Percentiles rank a stretch among this genome's conserved stretches.
Evolutionary conservation across 2,888 invertebrate species (phyloP).

Genomic region (Drosophila infuscata): DNA sequence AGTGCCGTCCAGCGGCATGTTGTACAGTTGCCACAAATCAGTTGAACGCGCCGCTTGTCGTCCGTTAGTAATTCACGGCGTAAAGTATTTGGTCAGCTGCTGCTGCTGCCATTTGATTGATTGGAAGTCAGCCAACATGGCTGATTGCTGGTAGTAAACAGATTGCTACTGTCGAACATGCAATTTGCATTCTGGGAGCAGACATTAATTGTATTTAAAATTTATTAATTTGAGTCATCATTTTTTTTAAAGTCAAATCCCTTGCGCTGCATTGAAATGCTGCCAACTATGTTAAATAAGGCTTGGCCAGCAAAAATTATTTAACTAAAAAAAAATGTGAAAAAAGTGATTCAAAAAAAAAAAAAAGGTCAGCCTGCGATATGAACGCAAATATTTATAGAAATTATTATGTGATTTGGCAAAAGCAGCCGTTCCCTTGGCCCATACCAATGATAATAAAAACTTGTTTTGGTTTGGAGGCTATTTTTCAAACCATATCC

Average conservation of each 20-base stretch:
- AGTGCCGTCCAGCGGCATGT: not conserved
- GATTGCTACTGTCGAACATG: slow-evolving; percentile 1
- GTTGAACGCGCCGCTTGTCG: slow-evolving; percentile 12
- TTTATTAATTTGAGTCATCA: slow-evolving; percentile 65
- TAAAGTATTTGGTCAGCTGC: not conserved
- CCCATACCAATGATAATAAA: slow-evolving; percentile 7
- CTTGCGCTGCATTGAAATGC: slow-evolving; percentile 34
- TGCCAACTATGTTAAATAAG: slow-evolving; percentile 19
- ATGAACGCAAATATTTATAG: slow-evolving; percentile 74
- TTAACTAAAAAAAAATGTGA: slow-evolving; percentile 6
- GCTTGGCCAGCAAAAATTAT: slow-evolving; percentile 20
- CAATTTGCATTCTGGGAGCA: not conserved
- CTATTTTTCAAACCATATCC: slow-evolving; percentile 39
- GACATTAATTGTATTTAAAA: slow-evolving; percentile 45
- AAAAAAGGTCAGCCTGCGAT: slow-evolving; percentile 21
- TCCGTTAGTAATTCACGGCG: not conserved
- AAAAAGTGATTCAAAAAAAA: slow-evolving; percentile 3
- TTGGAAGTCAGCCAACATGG: slow-evolving; percentile 37
- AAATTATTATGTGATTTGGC: slow-evolving; percentile 72
- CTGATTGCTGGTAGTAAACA: slow-evolving; percentile 3
- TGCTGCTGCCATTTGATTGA: slow-evolving; percentile 50
- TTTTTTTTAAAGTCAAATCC: slow-evolving; percentile 57
- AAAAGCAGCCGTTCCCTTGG: not conserved
- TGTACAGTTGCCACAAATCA: slow-evolving; percentile 60
- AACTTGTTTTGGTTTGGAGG: slow-evolving; percentile 22